phyloP scores from a whole-genome alignment of 2,113 vertebrate genomes.

The Brachirus orientalis region DNA sequence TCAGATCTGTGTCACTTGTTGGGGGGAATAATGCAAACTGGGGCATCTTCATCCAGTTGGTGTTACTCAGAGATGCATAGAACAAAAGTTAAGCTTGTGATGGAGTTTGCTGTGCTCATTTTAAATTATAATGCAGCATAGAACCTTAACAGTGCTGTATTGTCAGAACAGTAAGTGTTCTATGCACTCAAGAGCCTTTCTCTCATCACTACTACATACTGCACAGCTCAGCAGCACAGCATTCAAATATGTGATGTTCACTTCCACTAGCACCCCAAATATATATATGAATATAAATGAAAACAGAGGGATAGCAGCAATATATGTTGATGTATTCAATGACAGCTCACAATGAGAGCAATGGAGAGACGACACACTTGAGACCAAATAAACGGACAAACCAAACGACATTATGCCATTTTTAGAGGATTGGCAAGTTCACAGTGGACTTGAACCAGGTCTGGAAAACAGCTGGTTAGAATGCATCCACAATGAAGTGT shows the following conservation, averaged over 20 bases:
- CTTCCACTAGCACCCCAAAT: not conserved
- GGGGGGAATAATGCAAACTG: conserved; percentile 2
- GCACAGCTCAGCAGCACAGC: conserved; percentile 20
- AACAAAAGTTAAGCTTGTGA: conserved; percentile 26
- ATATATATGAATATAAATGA: not conserved
- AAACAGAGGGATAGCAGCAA: not conserved
- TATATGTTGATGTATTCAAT: not conserved
- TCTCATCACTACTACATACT: conserved; percentile 42
- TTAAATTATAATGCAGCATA: conserved; percentile 51
- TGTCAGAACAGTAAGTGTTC: conserved; percentile 37
- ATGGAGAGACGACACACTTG: not conserved
- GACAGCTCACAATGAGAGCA: not conserved
- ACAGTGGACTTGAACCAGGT: conserved; percentile 14
- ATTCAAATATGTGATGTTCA: not conserved
- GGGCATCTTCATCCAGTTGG: conserved; percentile 1
- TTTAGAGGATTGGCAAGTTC: not conserved
- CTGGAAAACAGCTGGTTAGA: conserved; percentile 52
- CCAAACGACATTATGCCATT: not conserved
- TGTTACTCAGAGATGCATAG: conserved; percentile 3
- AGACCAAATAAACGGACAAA: not conserved
- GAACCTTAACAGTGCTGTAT: conserved; percentile 56
- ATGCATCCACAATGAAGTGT: conserved; percentile 53
- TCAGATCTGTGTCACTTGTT: conserved; percentile 32
- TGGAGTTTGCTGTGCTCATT: conserved; percentile 21
- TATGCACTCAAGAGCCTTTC: conserved; percentile 20